A percentile compares a stretch with the other conserved stretches of the same genome.
These are phyloP conservation scores for Chroicocephalus ridibundus DNA, from an alignment of 2,113 vertebrate genomes.

Conservation along the genomic window DNA sequence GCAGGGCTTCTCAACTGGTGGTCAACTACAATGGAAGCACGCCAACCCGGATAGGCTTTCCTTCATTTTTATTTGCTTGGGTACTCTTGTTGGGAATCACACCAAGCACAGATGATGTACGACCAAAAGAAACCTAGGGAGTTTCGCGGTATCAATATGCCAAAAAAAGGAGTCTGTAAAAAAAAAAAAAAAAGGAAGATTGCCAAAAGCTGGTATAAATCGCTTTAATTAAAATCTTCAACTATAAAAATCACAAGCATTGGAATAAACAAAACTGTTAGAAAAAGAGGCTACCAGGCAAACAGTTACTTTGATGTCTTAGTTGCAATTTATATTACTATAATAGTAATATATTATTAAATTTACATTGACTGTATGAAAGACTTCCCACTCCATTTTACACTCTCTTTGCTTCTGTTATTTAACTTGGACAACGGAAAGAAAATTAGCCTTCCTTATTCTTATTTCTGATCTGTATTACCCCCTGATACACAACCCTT, in stretches of 20 bases:
- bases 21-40: not conserved
- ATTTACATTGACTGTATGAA: not conserved
- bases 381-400: not conserved
- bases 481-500: not conserved
- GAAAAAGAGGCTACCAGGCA: not conserved
- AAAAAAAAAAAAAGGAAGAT: not conserved
- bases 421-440: not conserved
- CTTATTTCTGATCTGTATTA: not conserved
- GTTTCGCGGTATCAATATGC: accelerated
- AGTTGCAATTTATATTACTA: not conserved
- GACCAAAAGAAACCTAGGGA: not conserved
- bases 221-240: slow-evolving; percentile 63
- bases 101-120: accelerated
- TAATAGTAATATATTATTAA: not conserved
- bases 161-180: not conserved
- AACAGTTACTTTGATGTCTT: not conserved
- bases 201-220: slow-evolving; percentile 31
- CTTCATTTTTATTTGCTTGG: not conserved
- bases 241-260: slow-evolving; percentile 36
- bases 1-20: not conserved
- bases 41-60: not conserved
- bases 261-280: not conserved
- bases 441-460: not conserved
- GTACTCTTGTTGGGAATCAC: not conserved
- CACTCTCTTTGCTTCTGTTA: not conserved